These are phyloP conservation scores for Himantopus leucocephalus DNA, from an alignment of 2,113 vertebrate species.

Conservation along the genomic window DNA sequence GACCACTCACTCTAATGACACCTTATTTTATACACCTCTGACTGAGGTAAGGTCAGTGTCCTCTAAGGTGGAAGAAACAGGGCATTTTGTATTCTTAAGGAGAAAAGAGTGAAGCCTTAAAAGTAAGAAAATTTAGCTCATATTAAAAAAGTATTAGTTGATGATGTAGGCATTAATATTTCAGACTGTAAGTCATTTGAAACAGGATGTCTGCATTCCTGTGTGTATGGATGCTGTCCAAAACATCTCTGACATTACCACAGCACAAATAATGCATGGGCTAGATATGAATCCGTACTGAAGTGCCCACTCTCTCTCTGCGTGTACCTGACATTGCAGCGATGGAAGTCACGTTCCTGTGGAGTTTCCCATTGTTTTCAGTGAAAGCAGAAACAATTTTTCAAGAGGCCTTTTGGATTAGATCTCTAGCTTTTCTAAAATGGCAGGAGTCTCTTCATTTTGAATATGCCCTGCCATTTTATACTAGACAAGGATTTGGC, in stretches of 20 bases:
- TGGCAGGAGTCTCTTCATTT: neutral
- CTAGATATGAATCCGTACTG: neutral
- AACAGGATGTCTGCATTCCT: neutral
- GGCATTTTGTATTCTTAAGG: neutral
- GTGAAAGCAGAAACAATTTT: neutral
- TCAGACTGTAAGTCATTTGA: neutral
- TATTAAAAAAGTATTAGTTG: neutral
- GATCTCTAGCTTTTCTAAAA: neutral
- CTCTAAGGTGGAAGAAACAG: neutral
- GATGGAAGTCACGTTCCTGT: neutral
- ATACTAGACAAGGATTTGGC: neutral
- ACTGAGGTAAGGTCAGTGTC: neutral
- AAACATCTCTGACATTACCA: neutral
- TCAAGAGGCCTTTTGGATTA: neutral
- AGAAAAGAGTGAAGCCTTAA: neutral
- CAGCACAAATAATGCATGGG: neutral
- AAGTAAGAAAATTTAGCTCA: neutral
- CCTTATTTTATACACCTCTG: neutral
- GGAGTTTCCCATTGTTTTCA: neutral
- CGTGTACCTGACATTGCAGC: neutral
- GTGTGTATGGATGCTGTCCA: neutral
- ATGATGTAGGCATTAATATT: conserved; percentile 10
- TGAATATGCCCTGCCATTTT: neutral
- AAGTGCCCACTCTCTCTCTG: neutral
- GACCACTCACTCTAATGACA: neutral